These are phyloP conservation scores for Hoplostethus atlanticus DNA, from an alignment of 2,797 vertebrate genomes.

Conservation along the genomic window DNA sequence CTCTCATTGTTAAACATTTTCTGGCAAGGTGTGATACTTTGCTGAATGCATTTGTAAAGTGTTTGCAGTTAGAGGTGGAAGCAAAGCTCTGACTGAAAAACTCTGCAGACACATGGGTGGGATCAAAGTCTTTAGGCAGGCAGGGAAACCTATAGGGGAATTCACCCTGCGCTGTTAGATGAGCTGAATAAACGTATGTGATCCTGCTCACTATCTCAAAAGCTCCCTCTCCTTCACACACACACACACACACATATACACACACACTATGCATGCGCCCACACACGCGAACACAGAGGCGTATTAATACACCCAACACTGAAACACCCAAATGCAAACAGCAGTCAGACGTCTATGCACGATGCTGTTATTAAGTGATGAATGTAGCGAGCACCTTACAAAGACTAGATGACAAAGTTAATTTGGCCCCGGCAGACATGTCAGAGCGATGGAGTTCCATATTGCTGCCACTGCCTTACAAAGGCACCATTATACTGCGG, in stretches of 20 bases:
- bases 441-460: slow-evolving; percentile 60
- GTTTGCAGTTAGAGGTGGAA: slow-evolving; percentile 5
- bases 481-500: slow-evolving; percentile 66
- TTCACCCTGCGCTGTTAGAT: slow-evolving; percentile 37
- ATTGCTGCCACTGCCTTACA: slow-evolving; percentile 58
- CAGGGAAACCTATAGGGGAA: slow-evolving; percentile 14
- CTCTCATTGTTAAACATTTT: slow-evolving; percentile 37
- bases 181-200: slow-evolving; percentile 44
- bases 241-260: not conserved
- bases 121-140: too few relatives aligned
- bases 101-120: slow-evolving; percentile 10
- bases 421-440: slow-evolving; percentile 63
- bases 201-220: slow-evolving; percentile 37
- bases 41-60: slow-evolving; percentile 35
- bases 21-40: slow-evolving; percentile 26
- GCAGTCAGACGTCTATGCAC: slow-evolving; percentile 5
- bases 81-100: slow-evolving; percentile 28
- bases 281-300: slow-evolving; percentile 27
- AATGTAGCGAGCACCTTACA: slow-evolving; percentile 66
- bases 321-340: slow-evolving; percentile 33
- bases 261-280: slow-evolving; percentile 5
- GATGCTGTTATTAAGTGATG: slow-evolving; percentile 61
- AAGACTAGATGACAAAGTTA: slow-evolving; percentile 76
- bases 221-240: slow-evolving; percentile 30
- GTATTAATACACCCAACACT: slow-evolving; percentile 8